These are phyloP conservation scores for Kuschelorhynchus macadamiae DNA, from an alignment of 2,888 invertebrate genomes.

Conservation along the genomic window DNA sequence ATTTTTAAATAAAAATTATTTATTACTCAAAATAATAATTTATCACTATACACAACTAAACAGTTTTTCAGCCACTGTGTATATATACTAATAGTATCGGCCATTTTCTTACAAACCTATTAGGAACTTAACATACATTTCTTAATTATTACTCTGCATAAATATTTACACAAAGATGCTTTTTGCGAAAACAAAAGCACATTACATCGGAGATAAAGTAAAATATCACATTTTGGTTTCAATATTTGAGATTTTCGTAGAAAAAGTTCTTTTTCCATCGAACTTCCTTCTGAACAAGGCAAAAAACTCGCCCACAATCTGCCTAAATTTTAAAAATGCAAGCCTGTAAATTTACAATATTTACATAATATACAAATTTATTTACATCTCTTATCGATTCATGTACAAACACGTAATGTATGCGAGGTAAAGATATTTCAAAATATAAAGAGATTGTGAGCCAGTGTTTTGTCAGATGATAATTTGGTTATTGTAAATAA, in stretches of 20 bases:
- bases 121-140: constrained; percentile 58
- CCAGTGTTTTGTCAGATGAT: no score
- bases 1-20: constrained; percentile 53
- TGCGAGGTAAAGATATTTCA: background rate
- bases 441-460: background rate
- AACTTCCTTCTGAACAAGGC: no score
- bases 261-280: no score
- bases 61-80: constrained; percentile 47
- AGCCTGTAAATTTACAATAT: no score
- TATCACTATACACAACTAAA: constrained; percentile 56
- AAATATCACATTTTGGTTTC: constrained; percentile 46
- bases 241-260: constrained; percentile 30
- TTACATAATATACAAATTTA: background rate
- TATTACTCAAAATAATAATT: constrained; percentile 58
- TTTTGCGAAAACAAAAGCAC: constrained; percentile 4
- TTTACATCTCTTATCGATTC: background rate
- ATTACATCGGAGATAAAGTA: constrained; percentile 24
- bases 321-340: no score
- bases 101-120: constrained; percentile 54
- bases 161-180: constrained; percentile 31
- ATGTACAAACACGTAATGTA: background rate
- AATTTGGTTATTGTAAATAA: no score
- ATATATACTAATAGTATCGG: constrained; percentile 53
- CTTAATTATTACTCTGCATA: constrained; percentile 27
- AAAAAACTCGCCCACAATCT: no score